A percentile compares a stretch with the other conserved stretches of the same genome.
phyloP scores from a whole-genome alignment of 2,113 vertebrate species.

The Periophthalmodon schlosseri region DNA sequence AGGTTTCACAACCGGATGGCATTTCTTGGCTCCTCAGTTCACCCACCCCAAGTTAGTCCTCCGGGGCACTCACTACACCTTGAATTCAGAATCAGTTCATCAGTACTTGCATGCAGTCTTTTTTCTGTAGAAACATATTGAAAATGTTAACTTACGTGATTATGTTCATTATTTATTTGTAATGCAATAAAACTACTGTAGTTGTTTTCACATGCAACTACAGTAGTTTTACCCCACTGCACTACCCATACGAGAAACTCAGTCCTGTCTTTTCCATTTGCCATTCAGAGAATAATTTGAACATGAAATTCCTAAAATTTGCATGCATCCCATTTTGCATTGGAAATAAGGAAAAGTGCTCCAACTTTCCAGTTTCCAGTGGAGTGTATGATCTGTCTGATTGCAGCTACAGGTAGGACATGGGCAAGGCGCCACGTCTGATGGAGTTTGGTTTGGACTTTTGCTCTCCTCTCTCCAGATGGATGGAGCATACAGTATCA shows the following conservation, averaged over 20 bases:
- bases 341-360: conserved; percentile 10
- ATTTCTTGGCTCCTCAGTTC: too few relatives aligned
- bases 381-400: conserved; percentile 5
- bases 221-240: too few relatives aligned
- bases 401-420: conserved; percentile 31
- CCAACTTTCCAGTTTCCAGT: conserved; percentile 29
- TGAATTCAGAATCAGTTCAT: too few relatives aligned
- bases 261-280: conserved; percentile 7
- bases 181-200: too few relatives aligned
- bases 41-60: too few relatives aligned
- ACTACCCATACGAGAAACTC: not conserved
- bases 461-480: not conserved
- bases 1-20: too few relatives aligned
- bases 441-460: conserved; percentile 16
- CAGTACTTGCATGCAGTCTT: too few relatives aligned
- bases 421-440: conserved; percentile 19
- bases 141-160: too few relatives aligned
- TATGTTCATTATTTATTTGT: too few relatives aligned
- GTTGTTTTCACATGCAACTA: not conserved
- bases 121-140: too few relatives aligned
- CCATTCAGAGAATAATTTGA: conserved; percentile 22
- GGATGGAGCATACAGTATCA: not conserved
- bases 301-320: conserved; percentile 21
- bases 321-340: not conserved
- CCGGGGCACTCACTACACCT: too few relatives aligned